Conservation (phyloP, 2,113 vertebrate genomes). For the Panurus biarmicus region DNA sequence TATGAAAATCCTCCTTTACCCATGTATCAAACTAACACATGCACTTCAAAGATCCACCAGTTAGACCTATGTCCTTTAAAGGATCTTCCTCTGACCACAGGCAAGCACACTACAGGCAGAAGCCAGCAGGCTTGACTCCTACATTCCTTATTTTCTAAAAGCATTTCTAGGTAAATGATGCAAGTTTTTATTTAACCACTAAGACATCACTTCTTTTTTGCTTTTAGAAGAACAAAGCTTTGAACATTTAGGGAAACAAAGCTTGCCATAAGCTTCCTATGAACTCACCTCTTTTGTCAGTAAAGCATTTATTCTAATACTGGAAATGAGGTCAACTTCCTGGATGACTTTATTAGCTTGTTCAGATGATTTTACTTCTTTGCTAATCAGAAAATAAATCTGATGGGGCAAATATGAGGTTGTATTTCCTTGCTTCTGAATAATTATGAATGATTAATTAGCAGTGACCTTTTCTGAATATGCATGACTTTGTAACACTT, state of each 20-base stretch:
- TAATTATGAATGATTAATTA: background rate
- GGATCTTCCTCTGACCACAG: background rate
- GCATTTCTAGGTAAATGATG: background rate
- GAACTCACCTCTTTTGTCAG: slow-evolving; percentile 53
- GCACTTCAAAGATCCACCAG: background rate
- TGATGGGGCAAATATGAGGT: background rate
- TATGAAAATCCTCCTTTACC: background rate
- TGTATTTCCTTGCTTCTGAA: background rate
- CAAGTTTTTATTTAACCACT: background rate
- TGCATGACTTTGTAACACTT: background rate
- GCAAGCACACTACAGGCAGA: background rate
- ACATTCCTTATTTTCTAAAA: background rate
- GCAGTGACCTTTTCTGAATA: background rate
- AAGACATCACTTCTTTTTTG: background rate
- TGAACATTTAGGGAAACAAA: slow-evolving; percentile 13
- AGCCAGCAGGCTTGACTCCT: background rate
- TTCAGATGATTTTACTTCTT: background rate
- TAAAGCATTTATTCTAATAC: slow-evolving; percentile 16
- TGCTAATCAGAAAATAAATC: background rate
- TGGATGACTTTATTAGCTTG: slow-evolving; percentile 36
- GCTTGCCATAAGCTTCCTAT: slow-evolving; percentile 31
- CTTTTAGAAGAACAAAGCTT: slow-evolving; percentile 15
- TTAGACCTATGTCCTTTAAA: background rate
- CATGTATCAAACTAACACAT: background rate
- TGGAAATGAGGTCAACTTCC: slow-evolving; percentile 56